phyloP scores from a whole-genome alignment of 92 coral and sea anemone species.

The Epizoanthus ramosus region DNA sequence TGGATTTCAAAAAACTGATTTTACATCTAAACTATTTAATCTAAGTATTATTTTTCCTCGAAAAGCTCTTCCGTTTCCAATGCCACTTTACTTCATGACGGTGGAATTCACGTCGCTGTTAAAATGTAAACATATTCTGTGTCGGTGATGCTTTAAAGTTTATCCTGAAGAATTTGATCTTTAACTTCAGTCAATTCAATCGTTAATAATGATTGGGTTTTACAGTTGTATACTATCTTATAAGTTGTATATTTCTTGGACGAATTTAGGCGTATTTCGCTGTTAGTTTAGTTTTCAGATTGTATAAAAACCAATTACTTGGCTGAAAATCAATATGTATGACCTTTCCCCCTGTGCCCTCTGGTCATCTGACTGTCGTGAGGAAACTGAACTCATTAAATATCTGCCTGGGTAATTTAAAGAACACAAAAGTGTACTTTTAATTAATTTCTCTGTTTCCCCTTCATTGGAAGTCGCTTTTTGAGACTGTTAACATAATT shows the following conservation, averaged over 20 bases:
- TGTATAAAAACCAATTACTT: background rate
- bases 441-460: background rate
- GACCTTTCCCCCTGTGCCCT: background rate
- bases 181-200: no score
- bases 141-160: no score
- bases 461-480: background rate
- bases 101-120: slow-evolving; percentile 27
- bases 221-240: no score
- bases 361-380: background rate
- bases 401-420: background rate
- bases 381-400: background rate
- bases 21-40: background rate
- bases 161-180: no score
- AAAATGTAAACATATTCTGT: slow-evolving; percentile 5
- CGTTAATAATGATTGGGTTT: no score
- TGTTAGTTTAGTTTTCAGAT: background rate
- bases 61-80: background rate
- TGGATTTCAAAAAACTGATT: background rate
- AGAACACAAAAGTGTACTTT: background rate
- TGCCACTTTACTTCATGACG: slow-evolving; percentile 31
- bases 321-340: slow-evolving; percentile 5
- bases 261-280: background rate
- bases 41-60: background rate
- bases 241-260: no score
- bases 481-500: background rate